Conservation (phyloP, 2,113 vertebrate genomes). For the Tupaia tana region DNA sequence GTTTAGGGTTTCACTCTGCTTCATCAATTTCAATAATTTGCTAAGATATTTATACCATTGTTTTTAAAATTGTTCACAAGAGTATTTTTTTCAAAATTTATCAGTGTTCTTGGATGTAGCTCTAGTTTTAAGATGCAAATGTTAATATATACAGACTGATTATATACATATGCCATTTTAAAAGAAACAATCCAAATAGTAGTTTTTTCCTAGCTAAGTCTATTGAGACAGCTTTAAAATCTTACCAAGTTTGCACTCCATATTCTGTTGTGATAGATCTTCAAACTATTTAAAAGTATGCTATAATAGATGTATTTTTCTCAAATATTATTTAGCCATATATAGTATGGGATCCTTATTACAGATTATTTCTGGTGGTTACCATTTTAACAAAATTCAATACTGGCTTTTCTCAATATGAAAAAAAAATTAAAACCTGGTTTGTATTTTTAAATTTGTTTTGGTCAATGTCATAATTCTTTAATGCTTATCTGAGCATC, state of each 20-base stretch:
- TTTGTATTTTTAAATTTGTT: constrained; percentile 30
- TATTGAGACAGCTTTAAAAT: background rate
- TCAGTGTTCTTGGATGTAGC: background rate
- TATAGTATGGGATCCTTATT: background rate
- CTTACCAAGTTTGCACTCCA: background rate
- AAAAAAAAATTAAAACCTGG: background rate
- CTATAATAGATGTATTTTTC: background rate
- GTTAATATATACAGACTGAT: background rate
- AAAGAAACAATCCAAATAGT: background rate
- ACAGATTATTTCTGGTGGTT: background rate
- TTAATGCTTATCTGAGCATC: background rate
- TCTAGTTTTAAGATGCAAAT: background rate
- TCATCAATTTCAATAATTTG: background rate
- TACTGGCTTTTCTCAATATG: background rate
- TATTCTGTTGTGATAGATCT: background rate
- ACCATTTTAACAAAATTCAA: constrained; percentile 36
- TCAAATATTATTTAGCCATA: constrained; percentile 6
- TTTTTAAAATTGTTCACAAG: background rate
- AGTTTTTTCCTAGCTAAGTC: background rate
- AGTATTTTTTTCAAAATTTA: background rate
- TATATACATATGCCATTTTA: background rate
- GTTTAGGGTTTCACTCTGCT: background rate
- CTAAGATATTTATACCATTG: background rate
- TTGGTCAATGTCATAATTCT: background rate
- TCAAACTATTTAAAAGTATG: background rate